Conservation (phyloP, 2,888 invertebrate species). For the Myopa testacea region DNA sequence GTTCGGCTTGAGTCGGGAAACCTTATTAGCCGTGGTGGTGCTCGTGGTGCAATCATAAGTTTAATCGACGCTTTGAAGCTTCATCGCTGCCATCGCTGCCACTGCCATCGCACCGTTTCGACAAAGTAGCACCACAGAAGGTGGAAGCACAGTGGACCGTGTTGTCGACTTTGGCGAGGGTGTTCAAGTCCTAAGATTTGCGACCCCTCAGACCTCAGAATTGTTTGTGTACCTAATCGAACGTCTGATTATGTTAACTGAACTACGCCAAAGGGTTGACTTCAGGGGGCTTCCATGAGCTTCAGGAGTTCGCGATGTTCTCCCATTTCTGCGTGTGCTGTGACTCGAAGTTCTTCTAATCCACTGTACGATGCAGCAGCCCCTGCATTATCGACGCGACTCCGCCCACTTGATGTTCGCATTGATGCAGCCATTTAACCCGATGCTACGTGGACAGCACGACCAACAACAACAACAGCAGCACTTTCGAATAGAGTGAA, state of each 20-base stretch:
- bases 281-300: too few species aligned
- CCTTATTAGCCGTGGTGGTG: constrained; percentile 16
- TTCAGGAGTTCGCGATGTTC: too few species aligned
- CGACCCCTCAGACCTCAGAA: too few species aligned
- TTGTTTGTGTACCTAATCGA: too few species aligned
- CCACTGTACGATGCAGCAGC: constrained; percentile 5
- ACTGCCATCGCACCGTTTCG: not conserved
- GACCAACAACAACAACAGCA: constrained; percentile 1
- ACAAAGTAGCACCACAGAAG: not conserved
- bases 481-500: not conserved
- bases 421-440: constrained; percentile 34
- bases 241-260: too few species aligned
- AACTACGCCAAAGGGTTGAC: too few species aligned
- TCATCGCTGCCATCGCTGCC: not conserved
- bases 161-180: not conserved
- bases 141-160: not conserved
- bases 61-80: constrained; percentile 17
- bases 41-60: constrained; percentile 2
- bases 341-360: not conserved
- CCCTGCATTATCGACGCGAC: constrained; percentile 27
- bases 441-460: not conserved
- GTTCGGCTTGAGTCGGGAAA: not conserved
- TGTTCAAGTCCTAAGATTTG: too few species aligned
- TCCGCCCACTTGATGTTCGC: constrained; percentile 37
- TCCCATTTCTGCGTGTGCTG: too few species aligned